These are phyloP conservation scores for Penelope pileata DNA, from an alignment of 2,113 vertebrate genomes.

Conservation along the genomic window DNA sequence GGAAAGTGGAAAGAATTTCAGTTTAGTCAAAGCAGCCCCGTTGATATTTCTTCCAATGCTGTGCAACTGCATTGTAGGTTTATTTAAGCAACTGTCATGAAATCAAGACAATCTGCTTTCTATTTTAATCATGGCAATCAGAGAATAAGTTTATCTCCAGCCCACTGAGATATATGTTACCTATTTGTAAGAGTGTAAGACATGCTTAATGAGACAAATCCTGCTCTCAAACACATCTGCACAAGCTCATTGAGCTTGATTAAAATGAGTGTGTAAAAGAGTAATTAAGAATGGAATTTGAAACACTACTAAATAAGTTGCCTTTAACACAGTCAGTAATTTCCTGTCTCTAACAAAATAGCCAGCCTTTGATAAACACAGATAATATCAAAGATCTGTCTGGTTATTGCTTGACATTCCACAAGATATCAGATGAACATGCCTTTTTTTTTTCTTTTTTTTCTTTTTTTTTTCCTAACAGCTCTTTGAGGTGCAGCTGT, in stretches of 20 bases:
- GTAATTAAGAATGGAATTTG: slow-evolving; percentile 28
- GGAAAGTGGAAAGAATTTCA: background rate
- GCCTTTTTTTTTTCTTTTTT: accelerated
- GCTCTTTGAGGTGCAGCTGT: background rate
- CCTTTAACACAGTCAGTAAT: background rate
- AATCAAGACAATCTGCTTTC: background rate
- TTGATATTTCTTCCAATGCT: background rate
- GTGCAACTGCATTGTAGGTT: background rate
- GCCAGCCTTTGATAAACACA: slow-evolving; percentile 29
- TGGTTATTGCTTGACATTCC: background rate
- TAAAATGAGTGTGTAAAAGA: background rate
- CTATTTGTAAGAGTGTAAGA: background rate
- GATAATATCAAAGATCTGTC: slow-evolving; percentile 37
- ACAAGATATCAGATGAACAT: background rate
- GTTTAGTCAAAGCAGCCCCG: background rate
- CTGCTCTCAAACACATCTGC: background rate
- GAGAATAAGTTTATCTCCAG: background rate
- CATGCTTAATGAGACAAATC: background rate
- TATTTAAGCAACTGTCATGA: background rate
- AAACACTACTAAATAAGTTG: background rate
- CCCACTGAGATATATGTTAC: background rate
- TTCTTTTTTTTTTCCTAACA: background rate
- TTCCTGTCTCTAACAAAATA: background rate
- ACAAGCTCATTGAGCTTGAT: background rate
- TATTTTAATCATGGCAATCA: background rate